Evolutionary conservation across 2,113 vertebrate genomes (phyloP), one percentile per base, ranked within the genome.

Genomic region (Sclerurus mexicanus): DNA sequence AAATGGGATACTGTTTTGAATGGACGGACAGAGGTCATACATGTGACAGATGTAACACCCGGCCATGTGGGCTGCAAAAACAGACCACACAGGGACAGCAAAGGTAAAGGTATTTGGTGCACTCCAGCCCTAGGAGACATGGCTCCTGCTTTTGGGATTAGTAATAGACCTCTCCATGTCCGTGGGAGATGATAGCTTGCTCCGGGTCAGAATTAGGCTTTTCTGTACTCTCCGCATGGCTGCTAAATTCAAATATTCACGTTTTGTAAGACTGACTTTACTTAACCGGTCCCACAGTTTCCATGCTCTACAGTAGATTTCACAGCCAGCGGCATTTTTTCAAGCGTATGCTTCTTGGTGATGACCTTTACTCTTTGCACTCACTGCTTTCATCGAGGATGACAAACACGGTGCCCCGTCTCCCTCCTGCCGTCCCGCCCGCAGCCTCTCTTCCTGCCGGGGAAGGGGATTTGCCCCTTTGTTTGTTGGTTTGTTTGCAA

Each of bases 51-150:
- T 11, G 10, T 40, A 77, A 28, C 2, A 21, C 10, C 2, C 3
- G 21, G 37, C 44, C 1, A 3, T 0, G 0, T 0, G 5, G 42
- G 20, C 33, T 56, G 31, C 37, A 52, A 24, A 52, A 81, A 2
- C 4, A 64, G 14, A 47, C 5, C 24, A 72, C 39, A 24, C 35
- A 68, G 17, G 8, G 23, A 10, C 21, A 64, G 28, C 35, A 13
- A 3, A 6, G 2, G 4, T 14, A 28, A 37, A 33, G 20, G 22
- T 33, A 14, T 60, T n/a, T 25, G 37, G 6, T 10, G 42, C 5
- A 10, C 6, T 72, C 44, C 66, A 52, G 14, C 27, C 14, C 3
- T 12, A 53, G 44, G 7, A 81, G 39, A 30, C 4, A 11, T 1
- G 7, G 18, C 8, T 67, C 5, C 37, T 56, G 30, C 21, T 47